Evolutionary conservation across 2,113 vertebrate genomes (phyloP), one percentile per base, ranked within the genome.

Genomic region (Siniperca chuatsi): DNA sequence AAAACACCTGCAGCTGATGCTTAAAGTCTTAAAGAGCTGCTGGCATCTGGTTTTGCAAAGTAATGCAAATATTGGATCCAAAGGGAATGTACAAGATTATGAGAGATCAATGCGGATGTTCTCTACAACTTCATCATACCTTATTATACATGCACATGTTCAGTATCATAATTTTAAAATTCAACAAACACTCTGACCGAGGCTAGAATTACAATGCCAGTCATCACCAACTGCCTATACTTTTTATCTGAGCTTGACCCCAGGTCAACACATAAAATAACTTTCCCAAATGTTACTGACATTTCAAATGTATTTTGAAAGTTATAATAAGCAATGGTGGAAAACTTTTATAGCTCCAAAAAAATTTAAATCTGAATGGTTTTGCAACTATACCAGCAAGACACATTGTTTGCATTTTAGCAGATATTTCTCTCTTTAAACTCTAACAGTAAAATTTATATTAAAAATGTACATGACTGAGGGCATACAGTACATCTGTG

Each of bases 101-200:
- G 54, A 65, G 50, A 65, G 75, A 73, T 67, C 33, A 75, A 46
- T 54, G 79, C 35, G n/a, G 9, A 12, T 13, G 29, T 55, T 64
- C 25, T 37, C 42, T 29, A 23, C 15, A 12, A 71, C 74, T 54
- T 78, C 29, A 70, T 48, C 68, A 64, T 7, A 37, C 8, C n/a
- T 65, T 48, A 60, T 79, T 75, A 64, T 8, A 60, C 50, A 79
- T 71, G 70, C 54, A 58, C 70, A 66, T 44, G 44, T 20, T 61
- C 48, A 25, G 37, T 18, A 21, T 54, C 46, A 25, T 21, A 29
- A 48, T 10, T 62, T 60, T 35, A 60, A 58, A 62, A 61, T 37
- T 21, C 52, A 60, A 72, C 55, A 58, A 37, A 76, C 35, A 8
- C 16, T 54, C n/a, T 13, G 62, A 75, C 21, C 4, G 62, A 60